Evolutionary conservation across 2,888 invertebrate species (phyloP).

Genomic region (Saturnia pavonia): DNA sequence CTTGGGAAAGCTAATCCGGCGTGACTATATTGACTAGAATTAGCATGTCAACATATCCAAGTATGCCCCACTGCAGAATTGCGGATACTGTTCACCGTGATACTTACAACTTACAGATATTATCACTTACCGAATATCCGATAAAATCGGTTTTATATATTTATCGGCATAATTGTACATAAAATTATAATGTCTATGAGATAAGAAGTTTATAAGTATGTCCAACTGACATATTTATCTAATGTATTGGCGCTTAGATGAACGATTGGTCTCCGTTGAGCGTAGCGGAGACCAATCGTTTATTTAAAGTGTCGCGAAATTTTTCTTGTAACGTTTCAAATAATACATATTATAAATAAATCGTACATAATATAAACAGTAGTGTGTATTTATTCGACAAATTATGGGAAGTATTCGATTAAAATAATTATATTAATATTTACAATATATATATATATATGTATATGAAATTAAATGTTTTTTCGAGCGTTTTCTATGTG

Average conservation of each 20-base stretch:
- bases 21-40: too few species aligned
- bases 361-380: background rate
- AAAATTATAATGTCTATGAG: background rate
- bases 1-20: too few species aligned
- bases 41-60: too few species aligned
- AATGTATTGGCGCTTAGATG: too few species aligned
- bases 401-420: background rate
- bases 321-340: slow-evolving; percentile 1
- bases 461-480: slow-evolving; percentile 22
- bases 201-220: background rate
- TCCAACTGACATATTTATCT: background rate
- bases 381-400: slow-evolving; percentile 5
- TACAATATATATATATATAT: background rate
- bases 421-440: background rate
- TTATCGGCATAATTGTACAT: slow-evolving; percentile 4
- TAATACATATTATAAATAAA: background rate
- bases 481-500: slow-evolving; percentile 21
- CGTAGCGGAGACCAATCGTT: too few species aligned
- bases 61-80: too few species aligned
- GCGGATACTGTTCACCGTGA: background rate
- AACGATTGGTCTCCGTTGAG: too few species aligned
- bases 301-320: background rate
- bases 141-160: slow-evolving; percentile 27
- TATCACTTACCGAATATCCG: slow-evolving; percentile 28
- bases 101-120: background rate